A percentile compares a stretch with the other conserved stretches of the same genome.
phyloP scores from a whole-genome alignment of 2,888 invertebrate species.

The Chironomus tentans region DNA sequence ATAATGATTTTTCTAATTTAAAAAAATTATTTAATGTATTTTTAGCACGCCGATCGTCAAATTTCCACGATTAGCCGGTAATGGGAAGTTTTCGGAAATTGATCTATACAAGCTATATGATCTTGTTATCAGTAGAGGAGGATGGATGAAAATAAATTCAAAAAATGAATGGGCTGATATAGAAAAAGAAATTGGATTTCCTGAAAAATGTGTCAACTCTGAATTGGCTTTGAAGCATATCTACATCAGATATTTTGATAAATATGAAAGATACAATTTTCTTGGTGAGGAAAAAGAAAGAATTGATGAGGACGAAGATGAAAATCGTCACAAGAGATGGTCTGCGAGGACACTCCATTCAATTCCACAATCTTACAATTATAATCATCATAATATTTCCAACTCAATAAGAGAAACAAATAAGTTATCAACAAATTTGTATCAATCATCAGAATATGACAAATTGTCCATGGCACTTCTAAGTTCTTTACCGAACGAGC shows the following conservation, averaged over 20 bases:
- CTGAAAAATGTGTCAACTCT: slow-evolving; percentile 81
- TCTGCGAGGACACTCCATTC: slow-evolving; percentile 53
- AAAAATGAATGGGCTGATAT: slow-evolving; percentile 77
- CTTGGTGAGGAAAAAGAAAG: slow-evolving; percentile 82
- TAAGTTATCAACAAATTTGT: slow-evolving; percentile 57
- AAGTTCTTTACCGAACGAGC: slow-evolving; percentile 96
- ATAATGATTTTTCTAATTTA: neutral
- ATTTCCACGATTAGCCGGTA: slow-evolving; percentile 17
- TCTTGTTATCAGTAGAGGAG: slow-evolving; percentile 84
- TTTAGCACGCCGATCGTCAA: slow-evolving; percentile 12
- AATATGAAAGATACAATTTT: slow-evolving; percentile 84
- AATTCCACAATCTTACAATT: slow-evolving; percentile 68
- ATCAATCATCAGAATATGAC: slow-evolving; percentile 68
- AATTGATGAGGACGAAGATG: slow-evolving; percentile 60
- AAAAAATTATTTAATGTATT: neutral
- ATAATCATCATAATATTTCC: slow-evolving; percentile 65
- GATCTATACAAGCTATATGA: slow-evolving; percentile 88
- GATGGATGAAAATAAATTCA: slow-evolving; percentile 79
- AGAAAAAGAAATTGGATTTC: slow-evolving; percentile 63
- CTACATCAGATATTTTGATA: slow-evolving; percentile 70
- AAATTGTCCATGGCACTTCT: slow-evolving; percentile 82
- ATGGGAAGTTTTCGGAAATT: slow-evolving; percentile 1
- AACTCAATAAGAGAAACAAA: slow-evolving; percentile 54
- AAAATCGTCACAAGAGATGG: slow-evolving; percentile 60
- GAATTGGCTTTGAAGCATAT: slow-evolving; percentile 75